These are phyloP conservation scores for Euura lappo DNA, from an alignment of 1,140 invertebrate species.

Conservation along the genomic window DNA sequence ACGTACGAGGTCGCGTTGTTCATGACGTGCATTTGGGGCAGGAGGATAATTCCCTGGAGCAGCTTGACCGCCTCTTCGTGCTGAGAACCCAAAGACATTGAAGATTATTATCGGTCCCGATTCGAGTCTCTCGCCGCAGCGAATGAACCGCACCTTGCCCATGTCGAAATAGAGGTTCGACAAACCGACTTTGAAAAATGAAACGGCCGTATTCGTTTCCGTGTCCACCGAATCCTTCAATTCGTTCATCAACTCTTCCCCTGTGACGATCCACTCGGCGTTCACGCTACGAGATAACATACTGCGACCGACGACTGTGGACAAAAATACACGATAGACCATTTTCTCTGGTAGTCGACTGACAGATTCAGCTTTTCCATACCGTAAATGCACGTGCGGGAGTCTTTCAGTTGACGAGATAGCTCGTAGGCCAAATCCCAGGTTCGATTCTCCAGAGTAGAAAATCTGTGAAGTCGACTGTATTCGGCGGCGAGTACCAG, in stretches of 20 bases:
- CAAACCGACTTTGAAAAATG: slow-evolving; percentile 46
- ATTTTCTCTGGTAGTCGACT: too few species aligned
- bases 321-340: too few species aligned
- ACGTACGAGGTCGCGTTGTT: slow-evolving; percentile 32
- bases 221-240: slow-evolving; percentile 32
- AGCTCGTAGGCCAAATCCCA: slow-evolving; percentile 44
- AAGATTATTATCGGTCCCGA: neutral
- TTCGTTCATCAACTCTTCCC: slow-evolving; percentile 28
- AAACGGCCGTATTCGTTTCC: slow-evolving; percentile 29
- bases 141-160: slow-evolving; percentile 36
- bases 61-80: slow-evolving; percentile 37
- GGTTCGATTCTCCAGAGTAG: slow-evolving; percentile 33
- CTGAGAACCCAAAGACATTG: slow-evolving; percentile 24
- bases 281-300: slow-evolving; percentile 38
- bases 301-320: slow-evolving; percentile 3
- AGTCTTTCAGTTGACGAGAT: slow-evolving; percentile 34
- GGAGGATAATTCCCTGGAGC: slow-evolving; percentile 35
- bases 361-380: too few species aligned
- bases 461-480: slow-evolving; percentile 39
- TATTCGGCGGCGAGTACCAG: slow-evolving; percentile 46
- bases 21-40: slow-evolving; percentile 31
- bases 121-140: neutral
- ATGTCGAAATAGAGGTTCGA: slow-evolving; percentile 51
- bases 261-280: slow-evolving; percentile 42
- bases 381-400: slow-evolving; percentile 39